Evolutionary conservation across 2,888 invertebrate species (phyloP).

Genomic region (Ypsolopha scabrella): DNA sequence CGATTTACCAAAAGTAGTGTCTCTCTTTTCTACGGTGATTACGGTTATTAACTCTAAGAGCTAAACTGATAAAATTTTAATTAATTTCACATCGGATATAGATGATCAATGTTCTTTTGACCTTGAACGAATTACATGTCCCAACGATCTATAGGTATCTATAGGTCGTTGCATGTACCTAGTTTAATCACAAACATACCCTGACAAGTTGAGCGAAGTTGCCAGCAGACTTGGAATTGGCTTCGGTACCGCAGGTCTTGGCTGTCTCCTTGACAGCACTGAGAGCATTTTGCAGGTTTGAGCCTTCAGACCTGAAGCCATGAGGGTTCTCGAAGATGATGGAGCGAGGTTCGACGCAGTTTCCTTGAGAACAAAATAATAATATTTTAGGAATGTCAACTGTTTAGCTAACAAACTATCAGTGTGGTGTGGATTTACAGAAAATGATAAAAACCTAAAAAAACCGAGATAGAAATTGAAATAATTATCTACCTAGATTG

Average conservation of each 20-base stretch:
- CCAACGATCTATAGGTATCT: no score
- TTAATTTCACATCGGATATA: no score
- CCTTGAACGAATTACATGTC: no score
- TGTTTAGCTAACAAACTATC: not conserved
- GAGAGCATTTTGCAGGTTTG: constrained; percentile 69
- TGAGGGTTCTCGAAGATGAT: constrained; percentile 82
- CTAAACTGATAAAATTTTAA: no score
- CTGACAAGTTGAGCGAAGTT: constrained; percentile 75
- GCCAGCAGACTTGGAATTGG: constrained; percentile 76
- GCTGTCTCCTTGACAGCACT: constrained; percentile 73
- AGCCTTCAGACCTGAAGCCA: constrained; percentile 44
- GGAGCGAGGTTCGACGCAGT: constrained; percentile 57
- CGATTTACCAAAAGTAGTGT: no score
- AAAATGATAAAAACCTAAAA: not conserved
- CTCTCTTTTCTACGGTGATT: no score
- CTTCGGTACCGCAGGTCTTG: constrained; percentile 68
- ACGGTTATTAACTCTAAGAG: no score
- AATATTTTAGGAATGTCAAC: not conserved
- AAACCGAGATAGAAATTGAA: no score
- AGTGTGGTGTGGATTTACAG: not conserved
- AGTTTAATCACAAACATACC: constrained; percentile 30
- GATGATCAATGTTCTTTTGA: no score
- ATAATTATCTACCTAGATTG: no score
- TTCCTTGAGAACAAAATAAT: constrained; percentile 21
- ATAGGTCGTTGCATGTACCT: no score